phyloP scores from a whole-genome alignment of 1,140 invertebrate species.

The Idris sp. region DNA sequence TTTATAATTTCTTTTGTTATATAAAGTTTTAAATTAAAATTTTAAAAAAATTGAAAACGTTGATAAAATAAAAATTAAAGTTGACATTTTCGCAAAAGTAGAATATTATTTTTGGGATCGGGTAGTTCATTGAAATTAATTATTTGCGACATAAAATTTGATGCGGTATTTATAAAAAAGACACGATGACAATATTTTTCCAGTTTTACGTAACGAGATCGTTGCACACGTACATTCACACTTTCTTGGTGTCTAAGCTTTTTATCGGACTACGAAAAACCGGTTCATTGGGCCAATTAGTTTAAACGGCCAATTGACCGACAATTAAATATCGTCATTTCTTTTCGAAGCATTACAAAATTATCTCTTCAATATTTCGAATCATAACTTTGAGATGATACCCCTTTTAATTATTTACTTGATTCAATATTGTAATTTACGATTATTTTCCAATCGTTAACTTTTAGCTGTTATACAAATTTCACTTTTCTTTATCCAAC shows the following conservation, averaged over 20 bases:
- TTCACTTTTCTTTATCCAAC: no score
- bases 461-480: no score
- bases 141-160: conserved; percentile 12
- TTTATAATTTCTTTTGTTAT: no score
- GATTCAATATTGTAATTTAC: no score
- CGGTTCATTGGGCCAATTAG: conserved; percentile 62
- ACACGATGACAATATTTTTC: conserved; percentile 41
- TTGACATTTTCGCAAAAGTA: no score
- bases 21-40: no score
- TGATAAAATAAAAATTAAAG: no score
- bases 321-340: conserved; percentile 63
- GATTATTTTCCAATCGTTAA: no score
- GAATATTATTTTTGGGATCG: no score
- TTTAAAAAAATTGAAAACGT: no score
- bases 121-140: conserved; percentile 4
- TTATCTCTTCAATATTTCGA: conserved; percentile 32
- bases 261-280: conserved; percentile 48
- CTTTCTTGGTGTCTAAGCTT: conserved; percentile 54
- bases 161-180: conserved; percentile 24
- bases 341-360: conserved; percentile 54
- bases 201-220: conserved; percentile 43
- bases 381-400: no score
- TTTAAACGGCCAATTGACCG: conserved; percentile 60
- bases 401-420: no score
- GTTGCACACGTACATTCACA: conserved; percentile 51